Base-by-base conservation (phyloP, 2,888 invertebrate genomes). In the Pseudeuparius sepicola region DNA sequence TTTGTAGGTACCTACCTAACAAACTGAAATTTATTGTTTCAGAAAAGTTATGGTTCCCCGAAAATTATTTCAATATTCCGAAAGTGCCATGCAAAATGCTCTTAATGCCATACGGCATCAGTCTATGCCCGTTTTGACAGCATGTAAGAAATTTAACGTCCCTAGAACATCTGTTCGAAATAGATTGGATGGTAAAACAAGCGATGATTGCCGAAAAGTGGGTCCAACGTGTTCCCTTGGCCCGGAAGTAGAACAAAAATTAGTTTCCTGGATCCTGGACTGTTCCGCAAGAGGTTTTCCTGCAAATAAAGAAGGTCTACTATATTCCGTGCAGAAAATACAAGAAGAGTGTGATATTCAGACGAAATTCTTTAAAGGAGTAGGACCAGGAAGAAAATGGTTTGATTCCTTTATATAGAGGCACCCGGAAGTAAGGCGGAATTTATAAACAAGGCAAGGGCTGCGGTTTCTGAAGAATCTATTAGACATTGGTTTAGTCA, bases 401-500 rank as follows among this genome's bases (percentile, higher is more conserved):
- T n/a, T n/a, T n/a, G n/a, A n/a, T n/a, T n/a, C n/a, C n/a, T n/a
- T n/a, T n/a, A n/a, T n/a, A n/a, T n/a, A n/a, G n/a, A n/a, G n/a
- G n/a, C n/a, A n/a, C n/a, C n/a, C n/a, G n/a, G n/a, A n/a, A n/a
- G n/a, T 15, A 20, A 31, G 20, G 9, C 16, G 13, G 31, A 31
- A 17, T 18, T 15, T 31, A 31, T 31, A 11, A 31, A 31, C 31
- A 31, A 11, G 23, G 31, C 31, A 6, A 14, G 31, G 16, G 31
- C 31, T 6, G 20, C 31, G 9, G 31, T 31, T 11, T 15, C 31
- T 10, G 31, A 18, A 20, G 4, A 17, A 11, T 13, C 11, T 6
- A 31, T 31, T 13, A 31, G 31, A 12, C n/a, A n/a, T n/a, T 31
- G 31, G 31, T 31, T 31, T 31, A 10, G 20, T 13, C 20, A 31